Percentiles rank a stretch among this genome's conserved stretches.
Conservation (phyloP, 1,140 invertebrate species). For the Argopecten irradians region DNA sequence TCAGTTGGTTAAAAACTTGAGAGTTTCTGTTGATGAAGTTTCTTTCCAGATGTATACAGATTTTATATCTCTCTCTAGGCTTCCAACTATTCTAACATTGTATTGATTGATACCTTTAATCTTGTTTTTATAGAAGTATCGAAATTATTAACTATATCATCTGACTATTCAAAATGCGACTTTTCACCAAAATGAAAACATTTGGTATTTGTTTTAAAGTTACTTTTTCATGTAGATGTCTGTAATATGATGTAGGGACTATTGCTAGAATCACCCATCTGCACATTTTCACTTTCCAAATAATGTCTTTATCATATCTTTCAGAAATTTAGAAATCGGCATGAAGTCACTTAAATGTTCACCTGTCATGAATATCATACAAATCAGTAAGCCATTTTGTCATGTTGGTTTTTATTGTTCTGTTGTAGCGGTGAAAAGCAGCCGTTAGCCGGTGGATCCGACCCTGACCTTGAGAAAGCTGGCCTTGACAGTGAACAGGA, state of each 20-base stretch:
- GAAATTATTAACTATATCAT: too few relatives aligned
- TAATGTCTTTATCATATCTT: neutral
- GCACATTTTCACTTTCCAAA: neutral
- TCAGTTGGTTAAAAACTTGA: neutral
- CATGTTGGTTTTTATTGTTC: neutral
- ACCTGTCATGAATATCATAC: neutral
- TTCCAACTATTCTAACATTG: too few relatives aligned
- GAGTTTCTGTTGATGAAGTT: neutral
- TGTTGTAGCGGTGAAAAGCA: slow-evolving; percentile 51
- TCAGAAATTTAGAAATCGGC: neutral
- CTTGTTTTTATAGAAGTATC: too few relatives aligned
- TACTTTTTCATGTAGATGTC: neutral
- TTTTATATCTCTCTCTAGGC: too few relatives aligned
- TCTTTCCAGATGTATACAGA: neutral
- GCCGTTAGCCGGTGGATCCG: slow-evolving; percentile 55
- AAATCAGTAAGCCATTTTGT: neutral
- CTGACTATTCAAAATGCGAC: too few relatives aligned
- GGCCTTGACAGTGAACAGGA: slow-evolving; percentile 79
- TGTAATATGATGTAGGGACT: neutral
- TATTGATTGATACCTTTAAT: too few relatives aligned
- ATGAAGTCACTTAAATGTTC: neutral
- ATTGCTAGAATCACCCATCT: too few relatives aligned
- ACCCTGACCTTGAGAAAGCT: slow-evolving; percentile 66
- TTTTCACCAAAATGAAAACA: neutral
- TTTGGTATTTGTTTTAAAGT: neutral